Conservation (phyloP, 1,140 invertebrate genomes). For the Cepaea nemoralis region DNA sequence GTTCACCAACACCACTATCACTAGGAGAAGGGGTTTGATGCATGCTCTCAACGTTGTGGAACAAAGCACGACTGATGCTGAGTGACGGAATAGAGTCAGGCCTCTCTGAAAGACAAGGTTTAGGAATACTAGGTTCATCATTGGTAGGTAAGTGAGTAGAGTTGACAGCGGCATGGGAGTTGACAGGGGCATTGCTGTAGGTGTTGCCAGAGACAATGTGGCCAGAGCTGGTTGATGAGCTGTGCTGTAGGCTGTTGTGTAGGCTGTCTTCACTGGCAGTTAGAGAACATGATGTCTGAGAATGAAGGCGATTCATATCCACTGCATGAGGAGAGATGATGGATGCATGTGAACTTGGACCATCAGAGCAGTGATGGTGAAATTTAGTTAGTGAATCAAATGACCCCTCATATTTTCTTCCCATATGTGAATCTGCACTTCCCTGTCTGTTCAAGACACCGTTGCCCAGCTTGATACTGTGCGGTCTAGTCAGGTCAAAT, state of each 20-base stretch:
- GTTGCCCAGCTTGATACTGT: conserved; percentile 33
- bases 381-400: background rate
- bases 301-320: background rate
- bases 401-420: conserved; percentile 31
- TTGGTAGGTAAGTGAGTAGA: conserved; percentile 53
- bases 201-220: conserved; percentile 21
- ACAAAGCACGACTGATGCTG: conserved; percentile 52
- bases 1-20: conserved; percentile 85
- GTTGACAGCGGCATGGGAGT: background rate
- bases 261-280: background rate
- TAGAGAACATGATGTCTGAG: background rate
- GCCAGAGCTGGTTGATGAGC: background rate
- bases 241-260: conserved; percentile 1
- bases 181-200: conserved; percentile 20
- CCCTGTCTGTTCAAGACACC: background rate
- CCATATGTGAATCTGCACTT: conserved; percentile 7
- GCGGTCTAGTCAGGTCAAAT: conserved; percentile 47
- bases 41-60: conserved; percentile 54
- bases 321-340: background rate
- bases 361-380: background rate
- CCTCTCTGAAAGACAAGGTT: conserved; percentile 47
- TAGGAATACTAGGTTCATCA: conserved; percentile 21
- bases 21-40: conserved; percentile 82
- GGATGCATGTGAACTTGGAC: background rate
- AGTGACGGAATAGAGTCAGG: conserved; percentile 58